Percentiles rank a stretch among this genome's conserved stretches.
These are phyloP conservation scores for Cryptocheilus praepositus DNA, from an alignment of 2,888 invertebrate species.

Conservation along the genomic window DNA sequence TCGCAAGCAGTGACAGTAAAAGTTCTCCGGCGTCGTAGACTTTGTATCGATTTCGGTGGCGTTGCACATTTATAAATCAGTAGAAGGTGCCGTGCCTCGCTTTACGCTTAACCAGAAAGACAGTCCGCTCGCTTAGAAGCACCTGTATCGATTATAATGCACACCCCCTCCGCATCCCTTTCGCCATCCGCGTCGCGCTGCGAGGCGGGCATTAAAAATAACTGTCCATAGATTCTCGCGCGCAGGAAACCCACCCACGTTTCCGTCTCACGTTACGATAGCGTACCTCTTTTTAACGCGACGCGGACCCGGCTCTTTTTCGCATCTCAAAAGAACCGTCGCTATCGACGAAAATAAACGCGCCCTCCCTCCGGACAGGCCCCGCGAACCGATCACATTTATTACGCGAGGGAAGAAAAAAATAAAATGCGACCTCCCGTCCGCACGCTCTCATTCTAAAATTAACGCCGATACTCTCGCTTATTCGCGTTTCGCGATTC, in stretches of 20 bases:
- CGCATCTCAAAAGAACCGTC: conserved; percentile 29
- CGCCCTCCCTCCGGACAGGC: conserved; percentile 37
- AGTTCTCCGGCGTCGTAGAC: not conserved
- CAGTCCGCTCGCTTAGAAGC: conserved; percentile 26
- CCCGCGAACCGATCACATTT: conserved; percentile 34
- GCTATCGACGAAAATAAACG: conserved; percentile 43
- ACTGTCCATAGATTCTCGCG: conserved; percentile 42
- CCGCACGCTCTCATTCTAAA: conserved; percentile 7
- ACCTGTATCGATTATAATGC: conserved; percentile 40
- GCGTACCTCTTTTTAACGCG: conserved; percentile 51
- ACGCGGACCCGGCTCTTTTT: conserved; percentile 33
- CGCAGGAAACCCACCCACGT: conserved; percentile 48
- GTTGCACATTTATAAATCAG: not conserved
- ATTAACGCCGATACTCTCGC: too few species aligned
- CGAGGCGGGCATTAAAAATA: conserved; percentile 51
- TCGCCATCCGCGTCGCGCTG: not conserved
- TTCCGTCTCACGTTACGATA: conserved; percentile 54
- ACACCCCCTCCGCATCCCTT: conserved; percentile 18
- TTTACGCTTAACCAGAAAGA: not conserved
- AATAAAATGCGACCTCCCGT: conserved; percentile 11
- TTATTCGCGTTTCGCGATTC: too few species aligned
- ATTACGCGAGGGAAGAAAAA: conserved; percentile 36
- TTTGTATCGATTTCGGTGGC: conserved; percentile 8
- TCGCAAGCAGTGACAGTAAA: too few species aligned
- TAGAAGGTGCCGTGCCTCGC: conserved; percentile 2